phyloP scores from a whole-genome alignment of 2,888 invertebrate species.

The Stegana nigrithorax region DNA sequence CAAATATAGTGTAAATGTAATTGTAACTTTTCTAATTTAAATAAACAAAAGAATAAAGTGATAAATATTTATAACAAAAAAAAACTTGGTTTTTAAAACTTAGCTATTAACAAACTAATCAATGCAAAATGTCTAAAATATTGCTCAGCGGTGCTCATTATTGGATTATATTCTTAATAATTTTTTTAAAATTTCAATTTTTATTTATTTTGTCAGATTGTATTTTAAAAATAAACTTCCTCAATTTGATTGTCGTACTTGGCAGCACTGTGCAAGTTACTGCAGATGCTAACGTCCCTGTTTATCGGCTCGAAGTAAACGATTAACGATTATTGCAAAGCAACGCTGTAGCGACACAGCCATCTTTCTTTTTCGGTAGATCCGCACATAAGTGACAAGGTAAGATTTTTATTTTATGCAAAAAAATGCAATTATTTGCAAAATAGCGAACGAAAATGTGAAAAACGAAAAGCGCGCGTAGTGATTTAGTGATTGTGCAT shows the following conservation, averaged over 20 bases:
- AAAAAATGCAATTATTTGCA: conserved; percentile 29
- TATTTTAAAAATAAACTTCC: not conserved
- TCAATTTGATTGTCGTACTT: not conserved
- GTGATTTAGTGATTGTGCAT: conserved; percentile 10
- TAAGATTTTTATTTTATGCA: conserved; percentile 47
- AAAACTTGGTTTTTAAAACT: not conserved
- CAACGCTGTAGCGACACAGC: conserved; percentile 20
- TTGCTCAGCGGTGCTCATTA: not conserved
- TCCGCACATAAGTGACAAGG: conserved; percentile 64
- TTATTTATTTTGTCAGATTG: too few relatives aligned
- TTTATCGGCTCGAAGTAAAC: too few relatives aligned
- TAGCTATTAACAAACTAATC: too few relatives aligned
- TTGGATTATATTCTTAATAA: not conserved
- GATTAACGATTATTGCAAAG: not conserved
- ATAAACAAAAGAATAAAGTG: conserved; percentile 46
- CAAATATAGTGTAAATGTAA: conserved; percentile 51
- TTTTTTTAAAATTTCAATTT: not conserved
- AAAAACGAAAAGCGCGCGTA: too few relatives aligned
- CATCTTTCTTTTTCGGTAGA: conserved; percentile 66
- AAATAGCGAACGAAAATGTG: too few relatives aligned
- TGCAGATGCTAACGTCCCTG: too few relatives aligned
- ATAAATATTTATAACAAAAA: conserved; percentile 30
- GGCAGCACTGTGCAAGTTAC: too few relatives aligned
- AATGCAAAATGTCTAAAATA: too few relatives aligned
- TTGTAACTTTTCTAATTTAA: conserved; percentile 59